Evolutionary conservation across 1,140 invertebrate genomes (phyloP).

Genomic region (Psilanteris sp.): DNA sequence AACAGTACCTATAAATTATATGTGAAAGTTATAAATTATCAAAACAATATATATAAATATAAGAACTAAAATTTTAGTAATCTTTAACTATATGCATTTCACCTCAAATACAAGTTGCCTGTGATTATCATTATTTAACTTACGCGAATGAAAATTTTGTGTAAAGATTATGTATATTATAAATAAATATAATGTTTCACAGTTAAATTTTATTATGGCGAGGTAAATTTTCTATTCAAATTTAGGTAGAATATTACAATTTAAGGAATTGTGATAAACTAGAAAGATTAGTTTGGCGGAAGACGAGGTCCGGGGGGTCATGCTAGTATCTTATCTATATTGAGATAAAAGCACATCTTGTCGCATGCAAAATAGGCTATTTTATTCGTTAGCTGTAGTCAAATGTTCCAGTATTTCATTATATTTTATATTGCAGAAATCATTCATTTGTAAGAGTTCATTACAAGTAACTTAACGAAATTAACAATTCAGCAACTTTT

Average conservation of each 20-base stretch:
- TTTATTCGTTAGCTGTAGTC: slow-evolving; percentile 59
- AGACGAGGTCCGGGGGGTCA: slow-evolving; percentile 73
- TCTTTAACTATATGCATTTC: too few species aligned
- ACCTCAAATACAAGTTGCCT: too few species aligned
- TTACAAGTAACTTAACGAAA: too few species aligned
- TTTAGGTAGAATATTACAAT: slow-evolving; percentile 15
- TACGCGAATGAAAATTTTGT: too few species aligned
- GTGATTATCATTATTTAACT: too few species aligned
- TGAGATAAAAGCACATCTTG: slow-evolving; percentile 70
- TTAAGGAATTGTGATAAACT: slow-evolving; percentile 61
- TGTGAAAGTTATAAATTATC: too few species aligned
- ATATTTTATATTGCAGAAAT: slow-evolving; percentile 21
- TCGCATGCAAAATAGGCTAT: slow-evolving; percentile 70
- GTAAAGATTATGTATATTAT: too few species aligned
- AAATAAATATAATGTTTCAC: too few species aligned
- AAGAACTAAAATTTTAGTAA: too few species aligned
- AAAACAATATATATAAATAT: too few species aligned
- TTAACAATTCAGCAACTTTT: too few species aligned
- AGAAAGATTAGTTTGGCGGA: slow-evolving; percentile 66
- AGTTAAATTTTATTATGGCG: too few species aligned
- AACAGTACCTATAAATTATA: slow-evolving; percentile 14
- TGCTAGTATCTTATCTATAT: slow-evolving; percentile 73
- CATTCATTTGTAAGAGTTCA: neutral
- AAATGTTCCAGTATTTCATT: slow-evolving; percentile 28
- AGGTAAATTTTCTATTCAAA: neutral